Conservation (phyloP, 2,797 vertebrate genomes). For the Brachyrhaphis roseni region DNA sequence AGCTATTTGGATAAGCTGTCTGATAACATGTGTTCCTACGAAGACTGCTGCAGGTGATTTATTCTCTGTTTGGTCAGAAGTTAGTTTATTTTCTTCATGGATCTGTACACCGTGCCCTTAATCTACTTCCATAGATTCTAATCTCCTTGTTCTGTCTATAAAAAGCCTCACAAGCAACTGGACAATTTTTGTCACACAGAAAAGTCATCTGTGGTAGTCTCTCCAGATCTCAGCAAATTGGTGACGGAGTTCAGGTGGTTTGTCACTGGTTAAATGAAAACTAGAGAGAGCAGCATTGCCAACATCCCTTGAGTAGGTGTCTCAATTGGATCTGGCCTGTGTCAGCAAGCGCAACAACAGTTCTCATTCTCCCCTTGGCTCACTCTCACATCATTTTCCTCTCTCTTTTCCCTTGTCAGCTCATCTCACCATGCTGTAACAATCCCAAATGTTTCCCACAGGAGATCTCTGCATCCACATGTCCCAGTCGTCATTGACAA, state of each 20-base stretch:
- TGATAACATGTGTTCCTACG: slow-evolving; percentile 8
- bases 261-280: slow-evolving; percentile 48
- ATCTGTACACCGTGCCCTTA: background rate
- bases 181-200: slow-evolving; percentile 19
- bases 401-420: slow-evolving; percentile 49
- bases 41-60: slow-evolving; percentile 10
- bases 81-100: background rate
- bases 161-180: slow-evolving; percentile 8
- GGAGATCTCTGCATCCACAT: slow-evolving; percentile 52
- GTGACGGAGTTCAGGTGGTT: slow-evolving; percentile 57
- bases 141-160: slow-evolving; percentile 5
- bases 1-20: slow-evolving; percentile 40
- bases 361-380: slow-evolving; percentile 46
- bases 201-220: slow-evolving; percentile 20
- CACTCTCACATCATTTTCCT: slow-evolving; percentile 43
- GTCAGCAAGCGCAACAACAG: slow-evolving; percentile 66
- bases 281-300: slow-evolving; percentile 51
- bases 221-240: slow-evolving; percentile 40
- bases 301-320: slow-evolving; percentile 58
- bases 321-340: slow-evolving; percentile 65
- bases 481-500: slow-evolving; percentile 47
- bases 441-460: slow-evolving; percentile 69
- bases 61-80: slow-evolving; percentile 4
- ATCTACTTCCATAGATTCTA: background rate
- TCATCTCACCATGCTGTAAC: slow-evolving; percentile 71